Evolutionary conservation across 2,113 vertebrate species (phyloP).

Genomic region (Phaetusa simplex): DNA sequence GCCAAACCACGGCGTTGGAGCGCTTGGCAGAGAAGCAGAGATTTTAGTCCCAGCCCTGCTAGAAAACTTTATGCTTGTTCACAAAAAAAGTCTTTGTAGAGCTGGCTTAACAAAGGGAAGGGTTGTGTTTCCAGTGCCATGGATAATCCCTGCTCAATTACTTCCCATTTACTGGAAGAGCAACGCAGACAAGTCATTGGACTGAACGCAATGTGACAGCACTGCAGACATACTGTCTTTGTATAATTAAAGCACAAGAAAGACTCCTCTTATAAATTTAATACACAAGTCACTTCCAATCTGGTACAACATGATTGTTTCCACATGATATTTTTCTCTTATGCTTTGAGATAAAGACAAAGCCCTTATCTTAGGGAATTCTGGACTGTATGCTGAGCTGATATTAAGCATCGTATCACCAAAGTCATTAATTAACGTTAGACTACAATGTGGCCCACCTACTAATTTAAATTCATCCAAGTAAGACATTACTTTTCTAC

Average conservation of each 20-base stretch:
- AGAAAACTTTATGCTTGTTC: not conserved
- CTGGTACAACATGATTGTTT: not conserved
- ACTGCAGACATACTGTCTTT: not conserved
- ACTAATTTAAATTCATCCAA: not conserved
- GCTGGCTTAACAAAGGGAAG: not conserved
- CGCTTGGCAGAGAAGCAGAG: not conserved
- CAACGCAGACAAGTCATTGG: not conserved
- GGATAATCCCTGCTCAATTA: not conserved
- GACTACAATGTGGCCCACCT: not conserved
- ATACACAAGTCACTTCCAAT: not conserved
- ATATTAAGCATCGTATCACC: rapidly evolving
- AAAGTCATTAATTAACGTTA: not conserved
- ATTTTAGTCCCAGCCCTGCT: not conserved
- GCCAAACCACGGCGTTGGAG: not conserved
- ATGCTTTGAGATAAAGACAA: not conserved
- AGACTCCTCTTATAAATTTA: not conserved
- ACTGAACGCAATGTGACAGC: not conserved
- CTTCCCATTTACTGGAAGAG: not conserved
- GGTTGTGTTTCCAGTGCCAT: not conserved
- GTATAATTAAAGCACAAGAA: not conserved
- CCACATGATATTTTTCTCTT: not conserved
- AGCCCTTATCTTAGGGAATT: not conserved
- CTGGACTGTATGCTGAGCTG: not conserved
- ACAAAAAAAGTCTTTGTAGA: not conserved
- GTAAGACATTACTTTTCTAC: not conserved